Evolutionary conservation across 2,113 vertebrate species (phyloP), one percentile per base, ranked within the genome.

Genomic region (Entelurus aequoreus): DNA sequence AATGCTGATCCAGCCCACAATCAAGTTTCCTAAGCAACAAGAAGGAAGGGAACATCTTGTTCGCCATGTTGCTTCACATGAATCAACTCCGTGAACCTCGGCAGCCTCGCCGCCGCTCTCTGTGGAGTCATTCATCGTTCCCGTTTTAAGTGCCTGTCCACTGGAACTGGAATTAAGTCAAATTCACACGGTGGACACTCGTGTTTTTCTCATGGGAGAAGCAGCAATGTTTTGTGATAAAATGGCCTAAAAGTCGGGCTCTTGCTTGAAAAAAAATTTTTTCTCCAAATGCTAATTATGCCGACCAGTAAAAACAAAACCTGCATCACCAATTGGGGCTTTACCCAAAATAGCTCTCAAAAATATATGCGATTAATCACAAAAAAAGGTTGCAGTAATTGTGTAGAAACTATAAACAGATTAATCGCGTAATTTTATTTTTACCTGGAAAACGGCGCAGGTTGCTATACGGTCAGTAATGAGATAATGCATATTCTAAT

Each of bases 131-230:
- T 69, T 62, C n/a, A 58, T 68, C 16, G 1, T 54, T 66, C 62
- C 38, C 52, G 1, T 40, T 62, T 64, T 65, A 52, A 62, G 64
- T 57, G 58, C 57, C 59, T 62, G 69, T 51, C 53, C n/a, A 65
- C 48, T 47, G 38, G 57, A 54, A 16, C 16, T 69, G 47, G 64
- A 64, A 9, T 50, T 15, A 36, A 62, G 50, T 63, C 38, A 71
- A 52, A 62, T 56, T 68, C 48, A 56, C 21, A 56, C 15, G 6
- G 57, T 14, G 60, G 54, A 60, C 13, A 48, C 49, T 37, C 12
- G 16, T 66, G 48, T 65, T 35, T 62, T 28, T 6, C 60, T 59
- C 36, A 15, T 58, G 54, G 66, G 63, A 54, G 54, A 62, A 66
- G 47, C 7, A 42, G n/a, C 11, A n/a, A 36, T 48, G 54, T 14